Evolutionary conservation across 2,888 invertebrate species (phyloP), one percentile per base, ranked within the genome.

Genomic region (Agonum fuliginosum): DNA sequence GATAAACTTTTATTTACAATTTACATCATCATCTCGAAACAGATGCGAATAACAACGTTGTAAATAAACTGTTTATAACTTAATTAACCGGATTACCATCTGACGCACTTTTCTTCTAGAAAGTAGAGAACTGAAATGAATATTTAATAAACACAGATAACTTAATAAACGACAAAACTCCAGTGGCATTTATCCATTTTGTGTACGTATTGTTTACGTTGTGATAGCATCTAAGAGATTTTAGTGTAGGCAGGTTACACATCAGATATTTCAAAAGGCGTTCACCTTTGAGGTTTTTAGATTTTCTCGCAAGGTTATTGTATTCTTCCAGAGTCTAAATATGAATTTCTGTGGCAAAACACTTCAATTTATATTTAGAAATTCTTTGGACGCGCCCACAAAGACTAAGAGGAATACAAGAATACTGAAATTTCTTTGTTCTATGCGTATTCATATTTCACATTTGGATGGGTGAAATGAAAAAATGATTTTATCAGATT

Each of bases 251-350:
- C 22, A 54, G 24, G 43, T 43, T 69, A 41, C 43, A 69, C 37
- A 20, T 41, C 22, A 69, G 43, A 37, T 24, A 22, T 69, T 48
- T 43, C 19, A 27, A 27, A 71, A 71, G 71, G 20, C 30, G 71
- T 71, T 71, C 71, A 71, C 71, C 51, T 69, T 19, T 51, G 22
- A 27, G 27, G 19, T 65, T 34, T n/a, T n/a, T n/a, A 27, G 62
- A 43, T 43, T 43, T 54, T 22, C 22, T 22, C 22, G 65, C 37
- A 65, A 65, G 65, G 65, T 65, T 65, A 65, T 37, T 65, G 65
- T 65, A 10, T 65, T 58, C 20, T 48, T 37, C 37, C 12, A 1
- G 37, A 10, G 10, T 37, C 37, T 37, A 37, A 37, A 37, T 37
- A 37, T 37, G 37, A 37, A 37, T 37, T 37, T 37, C 37, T 37